phyloP scores from a whole-genome alignment of 1,140 invertebrate genomes.

The Whitmania pigra region DNA sequence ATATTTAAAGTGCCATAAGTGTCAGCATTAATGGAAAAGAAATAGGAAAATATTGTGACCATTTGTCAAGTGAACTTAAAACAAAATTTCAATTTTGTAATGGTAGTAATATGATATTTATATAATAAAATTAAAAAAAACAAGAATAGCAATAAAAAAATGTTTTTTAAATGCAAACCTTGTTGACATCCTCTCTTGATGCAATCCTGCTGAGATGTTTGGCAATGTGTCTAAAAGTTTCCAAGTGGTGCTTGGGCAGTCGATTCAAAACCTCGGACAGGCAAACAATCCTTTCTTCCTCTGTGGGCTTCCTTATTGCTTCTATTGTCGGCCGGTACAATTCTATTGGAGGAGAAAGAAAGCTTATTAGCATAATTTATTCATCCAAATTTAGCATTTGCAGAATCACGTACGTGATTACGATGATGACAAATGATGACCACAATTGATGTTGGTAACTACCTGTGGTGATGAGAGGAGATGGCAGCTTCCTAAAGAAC shows the following conservation, averaged over 20 bases:
- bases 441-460: too few species aligned
- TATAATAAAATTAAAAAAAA: too few species aligned
- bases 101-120: too few species aligned
- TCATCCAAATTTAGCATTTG: too few species aligned
- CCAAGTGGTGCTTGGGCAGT: constrained; percentile 57
- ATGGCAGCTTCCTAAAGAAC: constrained; percentile 79
- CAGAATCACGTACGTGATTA: too few species aligned
- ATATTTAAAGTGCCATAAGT: too few species aligned
- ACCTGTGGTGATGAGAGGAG: constrained; percentile 70
- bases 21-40: too few species aligned
- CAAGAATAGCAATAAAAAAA: too few species aligned
- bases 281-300: constrained; percentile 60
- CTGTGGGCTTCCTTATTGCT: constrained; percentile 69
- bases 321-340: constrained; percentile 81
- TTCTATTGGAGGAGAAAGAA: constrained; percentile 47
- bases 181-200: constrained; percentile 67
- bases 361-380: too few species aligned
- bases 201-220: constrained; percentile 73
- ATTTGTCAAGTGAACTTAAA: too few species aligned
- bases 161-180: constrained; percentile 39
- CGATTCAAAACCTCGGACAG: constrained; percentile 42
- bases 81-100: too few species aligned
- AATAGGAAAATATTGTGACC: neutral
- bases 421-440: too few species aligned
- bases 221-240: constrained; percentile 78